These are phyloP conservation scores for Anisognathus igniventris DNA, from an alignment of 2,797 vertebrate species.

Conservation along the genomic window DNA sequence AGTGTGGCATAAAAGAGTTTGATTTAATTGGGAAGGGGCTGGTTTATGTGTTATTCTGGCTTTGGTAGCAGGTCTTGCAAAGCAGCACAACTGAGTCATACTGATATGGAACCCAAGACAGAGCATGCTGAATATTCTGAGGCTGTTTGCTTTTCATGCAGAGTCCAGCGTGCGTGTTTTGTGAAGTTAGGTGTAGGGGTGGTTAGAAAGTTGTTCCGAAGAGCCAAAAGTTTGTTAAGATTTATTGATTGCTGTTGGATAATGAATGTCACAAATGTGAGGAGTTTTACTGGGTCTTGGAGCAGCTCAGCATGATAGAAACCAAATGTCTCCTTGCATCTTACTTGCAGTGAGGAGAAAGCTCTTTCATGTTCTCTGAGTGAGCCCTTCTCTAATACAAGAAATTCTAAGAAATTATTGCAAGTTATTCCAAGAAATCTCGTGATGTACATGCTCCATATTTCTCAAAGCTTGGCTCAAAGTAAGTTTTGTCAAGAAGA, in stretches of 20 bases:
- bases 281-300: not conserved
- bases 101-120: not conserved
- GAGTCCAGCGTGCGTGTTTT: not conserved
- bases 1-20: not conserved
- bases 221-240: conserved; percentile 20
- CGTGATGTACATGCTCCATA: rapidly evolving
- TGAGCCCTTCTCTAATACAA: not conserved
- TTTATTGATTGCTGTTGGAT: not conserved
- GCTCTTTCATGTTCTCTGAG: not conserved
- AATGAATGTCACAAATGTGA: not conserved
- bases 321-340: not conserved
- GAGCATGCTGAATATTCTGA: not conserved
- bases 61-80: not conserved
- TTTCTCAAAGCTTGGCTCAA: not conserved
- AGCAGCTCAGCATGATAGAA: not conserved
- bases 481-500: not conserved
- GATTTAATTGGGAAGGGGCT: not conserved
- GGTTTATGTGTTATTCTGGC: not conserved
- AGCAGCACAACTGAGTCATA: not conserved
- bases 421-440: not conserved
- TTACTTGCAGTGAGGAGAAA: not conserved
- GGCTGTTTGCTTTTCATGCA: not conserved
- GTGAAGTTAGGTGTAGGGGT: not conserved
- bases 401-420: too few species aligned
- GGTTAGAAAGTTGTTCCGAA: not conserved